Percentiles rank a stretch among this genome's conserved stretches.
Evolutionary conservation across 2,888 invertebrate species (phyloP).

Genomic region (Galerucella nymphaeae): DNA sequence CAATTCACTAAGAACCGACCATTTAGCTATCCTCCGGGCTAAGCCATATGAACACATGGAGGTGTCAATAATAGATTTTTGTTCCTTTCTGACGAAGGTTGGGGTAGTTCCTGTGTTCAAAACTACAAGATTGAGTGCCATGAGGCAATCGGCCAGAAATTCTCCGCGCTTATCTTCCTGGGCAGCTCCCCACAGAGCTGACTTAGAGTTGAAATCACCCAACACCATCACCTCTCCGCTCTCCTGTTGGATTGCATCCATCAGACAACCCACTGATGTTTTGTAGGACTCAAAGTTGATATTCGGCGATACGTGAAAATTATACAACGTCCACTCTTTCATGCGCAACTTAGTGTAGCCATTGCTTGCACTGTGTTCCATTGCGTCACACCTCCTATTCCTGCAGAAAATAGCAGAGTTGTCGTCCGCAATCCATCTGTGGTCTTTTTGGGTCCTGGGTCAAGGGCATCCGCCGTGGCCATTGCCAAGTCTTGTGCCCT

Average conservation of each 20-base stretch:
- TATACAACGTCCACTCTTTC: too few species aligned
- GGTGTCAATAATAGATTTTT: background rate
- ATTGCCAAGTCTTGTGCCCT: background rate
- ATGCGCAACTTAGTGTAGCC: too few species aligned
- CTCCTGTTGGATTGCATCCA: slow-evolving; percentile 5
- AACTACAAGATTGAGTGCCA: slow-evolving; percentile 12
- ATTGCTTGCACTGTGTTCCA: too few species aligned
- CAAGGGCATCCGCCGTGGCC: slow-evolving; percentile 4
- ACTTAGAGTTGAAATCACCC: background rate
- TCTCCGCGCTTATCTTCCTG: too few species aligned
- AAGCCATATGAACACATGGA: background rate
- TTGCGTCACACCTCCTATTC: slow-evolving; percentile 3
- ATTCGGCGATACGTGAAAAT: too few species aligned
- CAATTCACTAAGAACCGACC: slow-evolving; percentile 1
- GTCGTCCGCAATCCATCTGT: slow-evolving; percentile 18
- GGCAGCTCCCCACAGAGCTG: slow-evolving; percentile 10
- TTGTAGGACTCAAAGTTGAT: slow-evolving; percentile 10
- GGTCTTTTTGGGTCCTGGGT: background rate
- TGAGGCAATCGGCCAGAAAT: too few species aligned
- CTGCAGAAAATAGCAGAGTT: slow-evolving; percentile 8
- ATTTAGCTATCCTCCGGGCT: slow-evolving; percentile 1
- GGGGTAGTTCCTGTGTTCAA: background rate
- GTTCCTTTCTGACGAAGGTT: too few species aligned
- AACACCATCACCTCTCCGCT: background rate
- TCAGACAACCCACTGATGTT: background rate